A percentile compares a stretch with the other conserved stretches of the same genome.
Conservation (phyloP, 1,140 invertebrate genomes). For the Homalodisca vitripennis region DNA sequence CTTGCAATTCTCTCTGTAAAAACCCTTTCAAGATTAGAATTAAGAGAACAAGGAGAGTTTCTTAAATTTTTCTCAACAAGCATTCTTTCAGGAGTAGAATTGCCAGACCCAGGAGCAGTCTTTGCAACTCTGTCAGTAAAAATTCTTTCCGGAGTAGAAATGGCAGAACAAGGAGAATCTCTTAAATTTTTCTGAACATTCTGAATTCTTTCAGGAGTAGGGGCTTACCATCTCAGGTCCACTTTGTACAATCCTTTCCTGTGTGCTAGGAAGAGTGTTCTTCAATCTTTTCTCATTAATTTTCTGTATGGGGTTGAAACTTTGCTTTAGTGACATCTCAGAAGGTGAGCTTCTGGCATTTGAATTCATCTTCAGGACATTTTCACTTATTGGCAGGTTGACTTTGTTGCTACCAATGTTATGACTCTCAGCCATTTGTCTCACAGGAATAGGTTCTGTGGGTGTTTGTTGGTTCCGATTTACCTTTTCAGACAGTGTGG, state of each 20-base stretch:
- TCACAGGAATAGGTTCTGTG: not conserved
- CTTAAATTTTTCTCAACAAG: not conserved
- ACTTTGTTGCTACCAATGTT: slow-evolving; percentile 1
- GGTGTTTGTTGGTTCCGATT: not conserved
- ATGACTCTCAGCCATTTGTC: too few species aligned
- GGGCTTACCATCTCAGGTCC: too few species aligned
- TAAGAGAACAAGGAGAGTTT: not conserved
- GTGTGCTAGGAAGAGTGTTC: not conserved
- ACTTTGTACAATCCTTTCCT: too few species aligned
- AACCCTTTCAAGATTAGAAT: not conserved
- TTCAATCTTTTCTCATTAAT: not conserved
- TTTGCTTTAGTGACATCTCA: not conserved
- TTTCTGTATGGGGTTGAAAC: not conserved
- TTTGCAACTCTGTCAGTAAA: not conserved
- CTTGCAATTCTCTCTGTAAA: slow-evolving; percentile 3
- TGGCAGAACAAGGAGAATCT: too few species aligned
- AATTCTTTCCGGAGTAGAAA: not conserved
- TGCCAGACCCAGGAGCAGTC: not conserved
- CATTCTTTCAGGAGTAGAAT: slow-evolving; percentile 3
- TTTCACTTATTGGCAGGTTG: slow-evolving; percentile 4
- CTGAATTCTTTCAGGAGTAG: too few species aligned
- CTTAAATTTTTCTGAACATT: too few species aligned
- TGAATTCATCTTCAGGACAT: slow-evolving; percentile 10
- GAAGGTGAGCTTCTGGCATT: slow-evolving; percentile 7
- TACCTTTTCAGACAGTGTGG: slow-evolving; percentile 16